Evolutionary conservation across 1,140 invertebrate genomes (phyloP).

Genomic region (Daktulosphaira vitifoliae): DNA sequence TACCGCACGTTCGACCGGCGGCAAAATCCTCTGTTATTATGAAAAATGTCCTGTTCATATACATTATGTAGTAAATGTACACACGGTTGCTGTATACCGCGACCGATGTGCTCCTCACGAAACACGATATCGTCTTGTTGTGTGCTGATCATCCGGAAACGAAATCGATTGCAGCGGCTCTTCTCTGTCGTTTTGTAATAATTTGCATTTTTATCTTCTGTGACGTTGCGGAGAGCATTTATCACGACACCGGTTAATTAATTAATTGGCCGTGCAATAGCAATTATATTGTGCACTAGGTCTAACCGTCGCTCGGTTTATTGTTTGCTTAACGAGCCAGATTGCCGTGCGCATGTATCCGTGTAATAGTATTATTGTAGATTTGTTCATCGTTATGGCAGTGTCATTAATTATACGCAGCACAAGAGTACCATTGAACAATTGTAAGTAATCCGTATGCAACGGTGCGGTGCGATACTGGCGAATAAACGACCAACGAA

Average conservation of each 20-base stretch:
- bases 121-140: no score
- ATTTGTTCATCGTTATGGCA: no score
- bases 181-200: neutral
- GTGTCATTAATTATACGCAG: no score
- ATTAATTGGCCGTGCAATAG: constrained; percentile 28
- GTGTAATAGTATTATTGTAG: no score
- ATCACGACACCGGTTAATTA: constrained; percentile 30
- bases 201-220: constrained; percentile 12
- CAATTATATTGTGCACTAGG: constrained; percentile 21
- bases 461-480: no score
- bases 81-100: neutral
- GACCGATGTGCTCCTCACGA: neutral
- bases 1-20: constrained; percentile 14
- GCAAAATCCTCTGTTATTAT: neutral
- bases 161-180: neutral
- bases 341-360: no score
- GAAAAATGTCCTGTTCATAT: no score
- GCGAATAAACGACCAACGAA: no score
- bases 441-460: no score
- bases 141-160: neutral
- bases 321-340: constrained; percentile 26
- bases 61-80: no score
- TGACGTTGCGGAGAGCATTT: constrained; percentile 20
- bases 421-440: no score
- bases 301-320: no score